These are phyloP conservation scores for Turritopsis rubra DNA, from an alignment of 30 jellyfish, hydroid and myxozoan genomes.

Conservation along the genomic window DNA sequence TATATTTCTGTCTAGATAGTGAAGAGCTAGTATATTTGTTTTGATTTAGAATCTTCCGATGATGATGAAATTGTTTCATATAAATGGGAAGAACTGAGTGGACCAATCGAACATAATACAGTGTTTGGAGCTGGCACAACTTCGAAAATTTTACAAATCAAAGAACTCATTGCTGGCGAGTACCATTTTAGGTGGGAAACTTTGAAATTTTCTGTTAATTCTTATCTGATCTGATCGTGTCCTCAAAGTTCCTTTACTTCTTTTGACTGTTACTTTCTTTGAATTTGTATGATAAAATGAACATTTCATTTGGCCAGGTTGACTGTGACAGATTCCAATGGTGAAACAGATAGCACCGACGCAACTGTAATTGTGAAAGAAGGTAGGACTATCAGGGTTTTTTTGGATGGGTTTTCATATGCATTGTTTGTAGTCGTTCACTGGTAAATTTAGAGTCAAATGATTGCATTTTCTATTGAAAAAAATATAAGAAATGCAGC, in stretches of 20 bases:
- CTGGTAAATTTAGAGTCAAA: no score
- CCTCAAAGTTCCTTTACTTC: no score
- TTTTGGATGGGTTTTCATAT: no score
- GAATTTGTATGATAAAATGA: background rate
- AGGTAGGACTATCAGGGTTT: no score
- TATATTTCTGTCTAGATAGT: no score
- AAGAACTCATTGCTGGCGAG: constrained; percentile 77
- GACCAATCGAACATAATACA: constrained; percentile 64
- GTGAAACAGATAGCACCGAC: constrained; percentile 90
- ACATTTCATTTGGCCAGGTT: constrained; percentile 32
- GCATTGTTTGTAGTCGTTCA: no score
- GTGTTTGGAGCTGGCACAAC: constrained; percentile 54
- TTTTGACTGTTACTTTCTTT: background rate
- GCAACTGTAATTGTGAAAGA: constrained; percentile 73
- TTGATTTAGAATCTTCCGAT: constrained; percentile 56
- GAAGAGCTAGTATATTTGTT: no score
- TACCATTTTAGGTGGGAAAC: constrained; percentile 79
- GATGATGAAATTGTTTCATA: constrained; percentile 85
- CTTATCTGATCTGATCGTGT: no score
- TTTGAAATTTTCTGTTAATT: no score
- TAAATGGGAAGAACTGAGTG: constrained; percentile 94
- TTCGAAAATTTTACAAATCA: constrained; percentile 57
- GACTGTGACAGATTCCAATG: constrained; percentile 91
- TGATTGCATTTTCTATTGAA: no score
- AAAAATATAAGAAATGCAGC: no score